These are phyloP conservation scores for Tholera decimalis DNA, from an alignment of 2,888 invertebrate genomes.

Conservation along the genomic window DNA sequence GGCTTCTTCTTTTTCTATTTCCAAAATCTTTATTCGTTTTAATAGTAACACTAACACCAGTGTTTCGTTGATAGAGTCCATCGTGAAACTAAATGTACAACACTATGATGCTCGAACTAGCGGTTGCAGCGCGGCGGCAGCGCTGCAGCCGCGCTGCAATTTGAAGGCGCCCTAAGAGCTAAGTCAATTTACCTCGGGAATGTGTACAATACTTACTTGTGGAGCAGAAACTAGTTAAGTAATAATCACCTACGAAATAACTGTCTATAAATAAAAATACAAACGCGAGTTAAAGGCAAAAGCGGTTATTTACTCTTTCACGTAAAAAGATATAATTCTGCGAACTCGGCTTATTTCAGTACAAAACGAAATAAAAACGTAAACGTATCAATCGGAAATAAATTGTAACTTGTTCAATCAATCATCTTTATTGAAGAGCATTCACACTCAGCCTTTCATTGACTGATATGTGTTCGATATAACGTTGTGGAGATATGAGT, in stretches of 20 bases:
- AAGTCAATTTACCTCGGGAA: too few relatives aligned
- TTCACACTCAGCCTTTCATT: conserved; percentile 12
- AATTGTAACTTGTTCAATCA: conserved; percentile 34
- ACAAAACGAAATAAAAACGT: conserved; percentile 19
- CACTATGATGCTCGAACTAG: too few relatives aligned
- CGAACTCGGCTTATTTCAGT: conserved; percentile 6
- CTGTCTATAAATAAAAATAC: not conserved
- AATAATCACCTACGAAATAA: not conserved
- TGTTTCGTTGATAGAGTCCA: too few relatives aligned
- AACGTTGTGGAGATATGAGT: not conserved
- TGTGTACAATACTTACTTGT: too few relatives aligned
- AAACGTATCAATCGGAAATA: conserved; percentile 34
- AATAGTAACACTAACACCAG: too few relatives aligned
- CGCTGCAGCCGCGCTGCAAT: too few relatives aligned
- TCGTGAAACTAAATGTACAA: too few relatives aligned
- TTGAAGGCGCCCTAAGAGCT: too few relatives aligned
- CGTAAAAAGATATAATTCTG: conserved; percentile 15
- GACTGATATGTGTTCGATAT: not conserved
- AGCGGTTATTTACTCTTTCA: not conserved
- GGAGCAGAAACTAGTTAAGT: too few relatives aligned
- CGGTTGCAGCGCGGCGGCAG: too few relatives aligned
- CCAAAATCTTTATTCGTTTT: too few relatives aligned
- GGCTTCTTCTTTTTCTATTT: too few relatives aligned
- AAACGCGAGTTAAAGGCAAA: conserved; percentile 1
- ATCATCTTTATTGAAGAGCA: conserved; percentile 17